phyloP scores from a whole-genome alignment of 23 tunicate genomes.

The Phallusia fumigata region DNA sequence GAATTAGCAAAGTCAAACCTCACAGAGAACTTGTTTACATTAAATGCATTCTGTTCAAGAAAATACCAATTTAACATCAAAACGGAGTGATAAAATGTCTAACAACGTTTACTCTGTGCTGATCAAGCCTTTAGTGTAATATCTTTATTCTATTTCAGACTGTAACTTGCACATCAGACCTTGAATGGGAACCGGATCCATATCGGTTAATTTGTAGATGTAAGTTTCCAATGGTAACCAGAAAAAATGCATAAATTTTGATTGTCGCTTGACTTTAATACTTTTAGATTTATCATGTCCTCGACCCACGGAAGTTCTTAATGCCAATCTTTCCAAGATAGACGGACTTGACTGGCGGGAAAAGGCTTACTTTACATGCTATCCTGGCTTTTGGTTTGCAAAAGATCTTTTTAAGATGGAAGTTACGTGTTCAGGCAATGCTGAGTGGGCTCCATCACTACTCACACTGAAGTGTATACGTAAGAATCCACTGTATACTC shows the following conservation, averaged over 20 bases:
- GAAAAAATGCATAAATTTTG: not conserved
- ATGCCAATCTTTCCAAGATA: conserved; percentile 13
- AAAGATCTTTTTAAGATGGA: conserved; percentile 11
- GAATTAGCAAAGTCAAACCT: too few relatives aligned
- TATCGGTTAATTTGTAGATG: conserved; percentile 33
- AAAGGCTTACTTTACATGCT: conserved; percentile 38
- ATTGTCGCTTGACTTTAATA: not conserved
- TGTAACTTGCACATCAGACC: conserved; percentile 41
- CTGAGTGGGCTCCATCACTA: conserved; percentile 47
- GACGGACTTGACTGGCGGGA: conserved; percentile 18
- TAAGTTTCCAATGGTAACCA: conserved; percentile 18
- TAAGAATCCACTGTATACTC: not conserved
- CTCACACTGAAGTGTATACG: conserved; percentile 33
- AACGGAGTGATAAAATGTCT: too few relatives aligned
- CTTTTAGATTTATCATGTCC: conserved; percentile 46
- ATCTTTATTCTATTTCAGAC: conserved; percentile 24
- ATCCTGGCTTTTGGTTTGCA: conserved; percentile 55
- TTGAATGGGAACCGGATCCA: conserved; percentile 75
- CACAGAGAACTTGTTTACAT: too few relatives aligned
- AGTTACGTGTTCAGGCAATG: conserved; percentile 33
- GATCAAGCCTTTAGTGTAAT: not conserved
- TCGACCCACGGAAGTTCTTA: conserved; percentile 40
- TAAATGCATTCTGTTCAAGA: too few relatives aligned
- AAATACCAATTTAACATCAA: too few relatives aligned
- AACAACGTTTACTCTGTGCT: not conserved